phyloP scores from a whole-genome alignment of 1,140 invertebrate species.

The Trichonephila inaurata region DNA sequence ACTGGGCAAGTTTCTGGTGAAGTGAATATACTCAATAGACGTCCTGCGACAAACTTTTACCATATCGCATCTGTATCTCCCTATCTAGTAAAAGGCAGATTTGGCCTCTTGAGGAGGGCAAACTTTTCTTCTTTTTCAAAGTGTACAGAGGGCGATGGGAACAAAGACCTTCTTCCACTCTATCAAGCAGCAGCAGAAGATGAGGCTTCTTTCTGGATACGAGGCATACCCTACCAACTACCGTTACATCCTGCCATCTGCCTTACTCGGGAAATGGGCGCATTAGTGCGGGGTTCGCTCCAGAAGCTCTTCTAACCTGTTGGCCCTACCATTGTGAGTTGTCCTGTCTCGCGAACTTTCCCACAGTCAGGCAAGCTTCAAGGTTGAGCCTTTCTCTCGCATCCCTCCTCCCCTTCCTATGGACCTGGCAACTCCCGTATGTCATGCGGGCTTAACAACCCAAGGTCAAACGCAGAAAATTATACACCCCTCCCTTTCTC shows the following conservation, averaged over 20 bases:
- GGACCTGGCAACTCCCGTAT: constrained; percentile 53
- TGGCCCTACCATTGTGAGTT: constrained; percentile 72
- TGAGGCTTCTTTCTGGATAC: constrained; percentile 28
- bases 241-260: constrained; percentile 76
- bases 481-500: constrained; percentile 51
- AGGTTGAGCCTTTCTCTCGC: constrained; percentile 75
- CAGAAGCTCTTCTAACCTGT: constrained; percentile 76
- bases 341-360: constrained; percentile 73
- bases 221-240: constrained; percentile 51
- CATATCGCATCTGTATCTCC: no score
- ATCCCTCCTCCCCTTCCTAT: constrained; percentile 27
- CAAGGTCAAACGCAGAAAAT: constrained; percentile 72
- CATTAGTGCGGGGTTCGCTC: constrained; percentile 64
- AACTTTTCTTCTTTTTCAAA: constrained; percentile 17
- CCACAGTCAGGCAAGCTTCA: constrained; percentile 72
- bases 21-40: no score
- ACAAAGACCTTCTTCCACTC: constrained; percentile 49
- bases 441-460: constrained; percentile 68
- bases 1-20: no score
- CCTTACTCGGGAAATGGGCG: constrained; percentile 57
- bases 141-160: constrained; percentile 13
- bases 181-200: constrained; percentile 11
- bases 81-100: not conserved
- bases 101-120: not conserved
- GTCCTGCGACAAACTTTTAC: no score